Evolutionary conservation across 2,888 invertebrate genomes (phyloP), one percentile per base, ranked within the genome.

Genomic region (Lordiphosa fenestrarum): DNA sequence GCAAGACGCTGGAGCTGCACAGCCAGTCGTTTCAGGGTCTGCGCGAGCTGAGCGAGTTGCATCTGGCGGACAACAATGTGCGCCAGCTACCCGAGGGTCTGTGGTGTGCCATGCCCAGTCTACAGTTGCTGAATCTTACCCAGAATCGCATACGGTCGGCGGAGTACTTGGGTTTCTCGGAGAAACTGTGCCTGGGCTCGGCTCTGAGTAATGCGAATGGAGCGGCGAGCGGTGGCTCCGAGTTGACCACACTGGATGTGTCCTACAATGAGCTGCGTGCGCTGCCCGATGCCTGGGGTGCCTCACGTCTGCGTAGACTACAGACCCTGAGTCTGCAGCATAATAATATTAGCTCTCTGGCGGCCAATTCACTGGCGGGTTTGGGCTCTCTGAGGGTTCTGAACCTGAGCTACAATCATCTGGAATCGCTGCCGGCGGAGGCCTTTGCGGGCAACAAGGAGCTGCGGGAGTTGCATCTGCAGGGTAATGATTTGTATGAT

Each of bases 331-430:
- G 94, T 82, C 89, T 98, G 76, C 94, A 96, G 89, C 93, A 95
- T 87, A 98, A 98, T 88, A 94, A 94, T 86, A 93, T 97, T 69
- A 92, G 92, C 53, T 94, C 94, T 82, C 92, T 97, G 83, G 94
- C 94, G 62, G 92, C 93, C 77, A 94, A 95, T 86, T 93, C 96
- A 13, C 92, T 97, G 71, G 92, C 93, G 62, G 95, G 95, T 40
- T 91, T 97, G 49, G 92, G 93, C 37, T 94, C 94, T 44, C 91
- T 98, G 88, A 92, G 95, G 77, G 93, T 95, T 37, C 90, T 98
- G 50, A 96, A 98, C 91, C 91, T 97, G 86, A 95, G 96, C 73
- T 94, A 94, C 88, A 98, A 98, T 89, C 93, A 93, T 69, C 90
- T 98, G 77, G 94, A 94, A 74, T 92, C 93, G 13, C 89, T 98